Conservation (phyloP, 2,797 vertebrate species). For the Esox lucius region DNA sequence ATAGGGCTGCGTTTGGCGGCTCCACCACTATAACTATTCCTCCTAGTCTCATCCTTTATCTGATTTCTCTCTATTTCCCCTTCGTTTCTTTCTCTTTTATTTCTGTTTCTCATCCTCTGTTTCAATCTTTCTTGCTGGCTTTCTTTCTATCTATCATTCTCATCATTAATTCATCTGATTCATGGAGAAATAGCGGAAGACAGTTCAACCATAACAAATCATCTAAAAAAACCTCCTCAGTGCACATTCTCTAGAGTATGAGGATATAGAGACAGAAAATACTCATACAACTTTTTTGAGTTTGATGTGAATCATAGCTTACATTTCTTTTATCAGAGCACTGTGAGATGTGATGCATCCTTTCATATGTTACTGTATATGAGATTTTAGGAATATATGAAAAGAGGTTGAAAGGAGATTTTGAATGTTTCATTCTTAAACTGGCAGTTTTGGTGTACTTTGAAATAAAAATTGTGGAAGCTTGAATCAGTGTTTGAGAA, state of each 20-base stretch:
- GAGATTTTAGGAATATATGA: neutral
- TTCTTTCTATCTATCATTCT: constrained; percentile 38
- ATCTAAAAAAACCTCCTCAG: constrained; percentile 63
- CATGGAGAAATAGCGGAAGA: constrained; percentile 62
- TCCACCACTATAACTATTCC: neutral
- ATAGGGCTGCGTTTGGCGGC: constrained; percentile 5
- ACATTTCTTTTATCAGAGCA: neutral
- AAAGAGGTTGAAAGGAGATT: neutral
- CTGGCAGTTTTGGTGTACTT: neutral
- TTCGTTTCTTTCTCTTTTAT: constrained; percentile 11
- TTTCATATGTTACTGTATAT: neutral
- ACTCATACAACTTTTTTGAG: neutral
- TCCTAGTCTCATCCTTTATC: constrained; percentile 1
- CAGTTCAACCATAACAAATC: constrained; percentile 74
- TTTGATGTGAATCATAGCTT: neutral
- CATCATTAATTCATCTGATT: constrained; percentile 71
- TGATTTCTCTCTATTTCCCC: constrained; percentile 3
- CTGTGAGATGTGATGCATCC: neutral
- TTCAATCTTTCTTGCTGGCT: neutral
- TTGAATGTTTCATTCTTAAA: neutral
- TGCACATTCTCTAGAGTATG: constrained; percentile 55
- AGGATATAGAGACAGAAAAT: constrained; percentile 19
- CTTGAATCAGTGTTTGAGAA: neutral
- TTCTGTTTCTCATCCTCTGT: neutral
- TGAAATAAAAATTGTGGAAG: neutral